A percentile compares a stretch with the other conserved stretches of the same genome.
These are phyloP conservation scores for Eupithecia centaureata DNA, from an alignment of 2,888 invertebrate genomes.

Conservation along the genomic window DNA sequence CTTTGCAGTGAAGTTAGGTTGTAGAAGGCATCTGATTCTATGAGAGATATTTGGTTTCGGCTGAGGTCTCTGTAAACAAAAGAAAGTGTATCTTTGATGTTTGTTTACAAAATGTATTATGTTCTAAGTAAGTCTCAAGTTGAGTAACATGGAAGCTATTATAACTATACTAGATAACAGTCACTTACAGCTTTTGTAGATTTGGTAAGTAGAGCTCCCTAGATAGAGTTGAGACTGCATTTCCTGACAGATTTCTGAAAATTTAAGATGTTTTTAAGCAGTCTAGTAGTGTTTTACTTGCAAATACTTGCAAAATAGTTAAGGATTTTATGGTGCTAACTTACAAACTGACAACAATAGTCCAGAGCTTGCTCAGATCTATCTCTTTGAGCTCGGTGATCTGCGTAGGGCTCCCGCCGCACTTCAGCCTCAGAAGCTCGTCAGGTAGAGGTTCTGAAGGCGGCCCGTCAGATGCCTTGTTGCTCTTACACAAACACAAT, in stretches of 20 bases:
- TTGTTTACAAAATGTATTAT: background rate
- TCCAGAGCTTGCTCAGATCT: constrained; percentile 84
- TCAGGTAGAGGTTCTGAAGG: constrained; percentile 80
- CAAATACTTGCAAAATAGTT: no score
- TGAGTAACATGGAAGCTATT: background rate
- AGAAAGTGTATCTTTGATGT: background rate
- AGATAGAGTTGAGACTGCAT: constrained; percentile 84
- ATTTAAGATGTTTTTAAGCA: constrained; percentile 37
- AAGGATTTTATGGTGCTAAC: constrained; percentile 52
- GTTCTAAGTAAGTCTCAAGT: background rate
- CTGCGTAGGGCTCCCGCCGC: constrained; percentile 84
- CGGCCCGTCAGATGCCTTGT: constrained; percentile 80
- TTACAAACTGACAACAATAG: constrained; percentile 87
- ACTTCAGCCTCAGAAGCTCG: constrained; percentile 85
- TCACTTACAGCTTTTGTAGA: constrained; percentile 88
- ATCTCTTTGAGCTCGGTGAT: constrained; percentile 86
- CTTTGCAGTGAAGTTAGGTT: constrained; percentile 88
- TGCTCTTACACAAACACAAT: constrained; percentile 83
- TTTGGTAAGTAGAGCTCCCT: constrained; percentile 86
- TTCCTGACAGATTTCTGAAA: constrained; percentile 87
- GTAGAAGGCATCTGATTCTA: constrained; percentile 90
- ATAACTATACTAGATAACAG: background rate
- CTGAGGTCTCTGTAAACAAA: constrained; percentile 87
- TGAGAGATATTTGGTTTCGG: constrained; percentile 89
- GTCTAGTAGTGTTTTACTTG: background rate